Evolutionary conservation across 2,797 vertebrate species (phyloP), one percentile per base, ranked within the genome.

Genomic region (Macroramphosus scolopax): DNA sequence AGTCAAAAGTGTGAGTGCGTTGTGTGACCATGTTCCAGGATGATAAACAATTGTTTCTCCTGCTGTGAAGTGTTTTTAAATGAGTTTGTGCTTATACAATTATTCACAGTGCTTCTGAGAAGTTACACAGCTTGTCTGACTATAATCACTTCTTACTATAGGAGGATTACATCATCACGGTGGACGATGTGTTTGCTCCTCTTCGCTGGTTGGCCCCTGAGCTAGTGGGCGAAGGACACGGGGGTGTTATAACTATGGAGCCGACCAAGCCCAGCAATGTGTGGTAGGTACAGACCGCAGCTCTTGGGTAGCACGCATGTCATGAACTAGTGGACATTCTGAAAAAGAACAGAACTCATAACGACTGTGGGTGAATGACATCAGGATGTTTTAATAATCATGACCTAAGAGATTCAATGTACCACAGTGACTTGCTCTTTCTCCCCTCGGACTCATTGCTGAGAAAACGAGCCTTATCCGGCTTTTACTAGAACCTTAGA

Each of bases 91-190:
- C 20, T n/a, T n/a, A 22, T 22, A 22, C 3, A 22, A 22, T 22
- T 22, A n/a, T n/a, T n/a, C n/a, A n/a, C n/a, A 22, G 20, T 22
- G 20, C 6, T 22, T 3, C 3, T 22, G 20, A 22, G 20, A 22
- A 22, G 6, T n/a, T n/a, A n/a, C n/a, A n/a, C n/a, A n/a, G n/a
- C n/a, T n/a, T n/a, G n/a, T 30, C 38, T 63, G 36, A 67, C 29
- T 43, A 31, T 9, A 7, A 12, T 33, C 40, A 20, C 31, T 49
- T 48, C 17, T 54, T 49, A 33, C 72, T 66, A 20, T 74, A 98
- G 96, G 96, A 97, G 66, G 96, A 98, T 89, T 98, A 98, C 64
- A 92, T 98, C 84, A 94, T 95, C 75, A 93, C 93, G 26, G 91
- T 95, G 69, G 96, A 96, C 64, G 93, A 97, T 50, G 93, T 92